phyloP scores from a whole-genome alignment of 2,888 invertebrate species.

The Mythimna pallens region DNA sequence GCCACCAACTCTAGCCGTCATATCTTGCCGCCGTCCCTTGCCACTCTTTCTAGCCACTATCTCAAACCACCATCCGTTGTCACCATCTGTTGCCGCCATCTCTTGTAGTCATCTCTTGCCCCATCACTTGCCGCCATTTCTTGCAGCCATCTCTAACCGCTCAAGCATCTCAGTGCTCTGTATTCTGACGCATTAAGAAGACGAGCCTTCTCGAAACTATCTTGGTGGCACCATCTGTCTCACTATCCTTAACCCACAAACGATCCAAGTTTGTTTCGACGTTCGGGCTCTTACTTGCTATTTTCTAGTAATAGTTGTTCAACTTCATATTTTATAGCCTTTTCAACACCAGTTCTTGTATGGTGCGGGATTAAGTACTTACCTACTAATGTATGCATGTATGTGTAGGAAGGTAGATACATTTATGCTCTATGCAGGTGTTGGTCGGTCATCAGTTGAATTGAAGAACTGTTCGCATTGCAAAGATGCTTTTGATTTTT shows the following conservation, averaged over 20 bases:
- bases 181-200: conserved; percentile 72
- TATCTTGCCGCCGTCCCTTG: too few relatives aligned
- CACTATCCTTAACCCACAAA: conserved; percentile 75
- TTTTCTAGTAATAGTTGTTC: conserved; percentile 68
- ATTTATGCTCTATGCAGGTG: too few relatives aligned
- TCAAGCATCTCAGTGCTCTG: not conserved
- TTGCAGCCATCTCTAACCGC: too few relatives aligned
- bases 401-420: not conserved
- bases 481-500: too few relatives aligned
- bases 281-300: conserved; percentile 66
- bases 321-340: conserved; percentile 63
- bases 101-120: too few relatives aligned
- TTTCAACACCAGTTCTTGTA: conserved; percentile 32
- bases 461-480: too few relatives aligned
- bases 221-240: conserved; percentile 78
- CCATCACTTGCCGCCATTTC: too few relatives aligned
- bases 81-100: too few relatives aligned
- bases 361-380: conserved; percentile 8
- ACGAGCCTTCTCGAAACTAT: conserved; percentile 74
- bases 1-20: too few relatives aligned
- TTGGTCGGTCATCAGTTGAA: not conserved
- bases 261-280: conserved; percentile 78
- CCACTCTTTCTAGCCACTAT: too few relatives aligned
- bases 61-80: too few relatives aligned
- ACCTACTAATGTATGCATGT: not conserved